phyloP scores from a whole-genome alignment of 2,113 vertebrate species.

The Atherinomorus stipes region DNA sequence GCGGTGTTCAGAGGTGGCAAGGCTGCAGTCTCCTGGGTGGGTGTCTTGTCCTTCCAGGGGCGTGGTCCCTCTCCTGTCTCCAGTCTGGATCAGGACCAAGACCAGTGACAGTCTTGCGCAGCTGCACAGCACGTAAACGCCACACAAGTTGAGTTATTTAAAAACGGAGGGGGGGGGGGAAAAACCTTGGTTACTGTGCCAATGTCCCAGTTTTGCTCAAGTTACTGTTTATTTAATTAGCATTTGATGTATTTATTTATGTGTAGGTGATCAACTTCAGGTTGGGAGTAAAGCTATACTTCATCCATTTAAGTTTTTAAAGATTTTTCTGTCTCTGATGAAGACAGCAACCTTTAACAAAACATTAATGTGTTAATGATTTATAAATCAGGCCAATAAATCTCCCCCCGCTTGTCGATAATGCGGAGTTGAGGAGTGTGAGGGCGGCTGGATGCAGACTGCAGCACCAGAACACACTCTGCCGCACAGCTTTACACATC shows the following conservation, averaged over 20 bases:
- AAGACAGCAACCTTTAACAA: neutral
- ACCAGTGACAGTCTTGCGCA: constrained; percentile 45
- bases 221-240: too few relatives aligned
- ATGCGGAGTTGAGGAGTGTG: constrained; percentile 63
- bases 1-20: constrained; percentile 37
- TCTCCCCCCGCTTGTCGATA: constrained; percentile 70
- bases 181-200: too few relatives aligned
- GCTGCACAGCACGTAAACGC: neutral
- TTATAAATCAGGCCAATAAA: neutral
- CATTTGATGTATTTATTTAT: too few relatives aligned
- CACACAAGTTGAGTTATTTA: too few relatives aligned
- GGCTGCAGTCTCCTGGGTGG: constrained; percentile 51
- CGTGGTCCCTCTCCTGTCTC: constrained; percentile 34
- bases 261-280: too few relatives aligned
- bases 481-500: constrained; percentile 56
- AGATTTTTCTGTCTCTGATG: neutral
- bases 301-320: too few relatives aligned
- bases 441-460: constrained; percentile 52
- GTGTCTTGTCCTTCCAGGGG: constrained; percentile 46
- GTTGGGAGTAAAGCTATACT: too few relatives aligned
- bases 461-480: constrained; percentile 67
- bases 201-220: too few relatives aligned
- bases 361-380: neutral
- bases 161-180: too few relatives aligned
- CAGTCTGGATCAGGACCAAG: constrained; percentile 59